A percentile compares a stretch with the other conserved stretches of the same genome.
Conservation (phyloP, 1,140 invertebrate genomes). For the Gonioctena quinquepunctata region DNA sequence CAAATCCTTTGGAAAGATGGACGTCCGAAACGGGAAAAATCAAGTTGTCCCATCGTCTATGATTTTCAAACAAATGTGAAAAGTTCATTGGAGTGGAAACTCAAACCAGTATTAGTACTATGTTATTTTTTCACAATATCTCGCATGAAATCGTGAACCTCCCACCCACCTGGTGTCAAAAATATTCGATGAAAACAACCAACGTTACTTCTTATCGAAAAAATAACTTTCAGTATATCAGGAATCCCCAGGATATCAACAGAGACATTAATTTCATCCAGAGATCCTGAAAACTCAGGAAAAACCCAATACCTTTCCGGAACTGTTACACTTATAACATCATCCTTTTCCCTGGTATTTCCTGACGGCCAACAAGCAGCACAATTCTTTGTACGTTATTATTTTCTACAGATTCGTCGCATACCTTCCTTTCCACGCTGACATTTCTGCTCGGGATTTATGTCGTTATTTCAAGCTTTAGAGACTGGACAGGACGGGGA, state of each 20-base stretch:
- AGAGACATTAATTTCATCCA: background rate
- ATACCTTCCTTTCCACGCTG: background rate
- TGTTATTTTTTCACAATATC: too few relatives aligned
- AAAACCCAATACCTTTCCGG: background rate
- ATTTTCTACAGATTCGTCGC: background rate
- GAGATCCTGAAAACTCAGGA: background rate
- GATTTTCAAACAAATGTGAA: too few relatives aligned
- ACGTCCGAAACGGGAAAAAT: too few relatives aligned
- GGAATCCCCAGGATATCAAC: background rate
- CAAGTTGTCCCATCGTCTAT: too few relatives aligned
- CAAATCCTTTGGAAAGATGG: too few relatives aligned
- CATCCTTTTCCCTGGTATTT: background rate
- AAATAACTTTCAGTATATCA: background rate
- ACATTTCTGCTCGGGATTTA: background rate
- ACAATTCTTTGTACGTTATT: background rate
- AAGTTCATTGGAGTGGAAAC: too few relatives aligned
- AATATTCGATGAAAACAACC: too few relatives aligned
- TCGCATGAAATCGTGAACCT: too few relatives aligned
- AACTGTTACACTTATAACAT: background rate
- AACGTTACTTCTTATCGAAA: too few relatives aligned
- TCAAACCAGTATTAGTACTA: too few relatives aligned
- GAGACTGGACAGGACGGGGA: background rate
- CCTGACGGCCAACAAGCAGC: background rate
- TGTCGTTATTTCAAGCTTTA: background rate
- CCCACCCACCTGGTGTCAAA: too few relatives aligned